phyloP scores from a whole-genome alignment of 2,113 vertebrate genomes.

The Tenebrosternarchus preto region DNA sequence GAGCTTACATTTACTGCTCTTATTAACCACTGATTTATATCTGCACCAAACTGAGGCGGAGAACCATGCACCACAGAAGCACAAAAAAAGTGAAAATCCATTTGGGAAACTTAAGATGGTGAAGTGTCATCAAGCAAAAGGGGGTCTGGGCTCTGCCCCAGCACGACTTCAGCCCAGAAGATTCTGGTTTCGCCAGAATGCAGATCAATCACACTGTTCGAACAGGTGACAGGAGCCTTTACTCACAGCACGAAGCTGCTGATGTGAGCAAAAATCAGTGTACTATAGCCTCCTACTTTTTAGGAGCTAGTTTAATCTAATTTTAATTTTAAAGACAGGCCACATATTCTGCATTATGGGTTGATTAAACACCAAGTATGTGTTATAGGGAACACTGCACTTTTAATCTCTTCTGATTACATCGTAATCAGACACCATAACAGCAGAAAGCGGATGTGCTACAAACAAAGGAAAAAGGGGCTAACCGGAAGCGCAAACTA shows the following conservation, averaged over 20 bases:
- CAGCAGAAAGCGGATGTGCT: constrained; percentile 7
- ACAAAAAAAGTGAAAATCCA: constrained; percentile 14
- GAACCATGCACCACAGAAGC: neutral
- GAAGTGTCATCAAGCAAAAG: neutral
- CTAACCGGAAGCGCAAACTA: neutral
- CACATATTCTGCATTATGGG: neutral
- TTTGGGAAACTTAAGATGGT: constrained; percentile 10
- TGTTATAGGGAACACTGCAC: neutral
- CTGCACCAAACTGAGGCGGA: constrained; percentile 2
- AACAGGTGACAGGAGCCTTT: neutral
- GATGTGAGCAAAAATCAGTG: neutral
- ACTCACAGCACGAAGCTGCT: constrained; percentile 10
- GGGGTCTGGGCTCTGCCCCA: constrained; percentile 14
- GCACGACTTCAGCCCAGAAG: constrained; percentile 15
- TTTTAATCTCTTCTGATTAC: constrained; percentile 32
- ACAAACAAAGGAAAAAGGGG: constrained; percentile 40
- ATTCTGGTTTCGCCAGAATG: neutral
- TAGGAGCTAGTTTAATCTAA: neutral
- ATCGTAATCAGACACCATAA: constrained; percentile 11
- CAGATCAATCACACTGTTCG: constrained; percentile 47
- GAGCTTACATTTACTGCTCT: neutral
- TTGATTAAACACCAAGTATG: neutral
- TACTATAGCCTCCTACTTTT: neutral
- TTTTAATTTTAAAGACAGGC: neutral
- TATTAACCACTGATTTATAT: constrained; percentile 30